phyloP scores from a whole-genome alignment of 2,888 invertebrate genomes.

The Adineta ricciae region DNA sequence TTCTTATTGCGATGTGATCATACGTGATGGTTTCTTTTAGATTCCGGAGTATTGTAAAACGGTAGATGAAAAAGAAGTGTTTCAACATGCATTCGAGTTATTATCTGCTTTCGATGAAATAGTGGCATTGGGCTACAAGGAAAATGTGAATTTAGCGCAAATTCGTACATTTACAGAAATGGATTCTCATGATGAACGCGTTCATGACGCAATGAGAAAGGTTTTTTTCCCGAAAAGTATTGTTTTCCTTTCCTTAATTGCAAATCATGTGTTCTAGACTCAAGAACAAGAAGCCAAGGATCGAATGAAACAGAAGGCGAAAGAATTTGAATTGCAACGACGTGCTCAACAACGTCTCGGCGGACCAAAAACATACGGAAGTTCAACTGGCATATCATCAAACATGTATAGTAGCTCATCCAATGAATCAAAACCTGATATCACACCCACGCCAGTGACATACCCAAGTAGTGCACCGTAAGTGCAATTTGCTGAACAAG shows the following conservation, averaged over 20 bases:
- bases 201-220: constrained; percentile 84
- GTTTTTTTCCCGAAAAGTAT: constrained; percentile 43
- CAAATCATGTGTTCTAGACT: constrained; percentile 56
- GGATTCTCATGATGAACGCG: constrained; percentile 96
- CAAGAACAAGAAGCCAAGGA: constrained; percentile 96
- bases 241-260: neutral
- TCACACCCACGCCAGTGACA: constrained; percentile 38
- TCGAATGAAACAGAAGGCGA: constrained; percentile 92
- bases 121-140: constrained; percentile 91
- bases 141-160: constrained; percentile 91
- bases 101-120: constrained; percentile 99
- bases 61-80: constrained; percentile 83
- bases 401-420: constrained; percentile 16
- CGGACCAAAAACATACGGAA: constrained; percentile 48
- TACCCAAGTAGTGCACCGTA: constrained; percentile 25
- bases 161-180: constrained; percentile 97
- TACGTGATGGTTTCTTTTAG: constrained; percentile 54
- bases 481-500: neutral
- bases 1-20: neutral
- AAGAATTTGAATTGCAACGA: constrained; percentile 81
- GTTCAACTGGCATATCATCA: constrained; percentile 36
- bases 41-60: constrained; percentile 93
- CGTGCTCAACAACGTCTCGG: constrained; percentile 67
- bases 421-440: constrained; percentile 26
- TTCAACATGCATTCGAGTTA: constrained; percentile 88